phyloP scores from a whole-genome alignment of 2,888 invertebrate genomes.

The Allophyes oxyacanthae region DNA sequence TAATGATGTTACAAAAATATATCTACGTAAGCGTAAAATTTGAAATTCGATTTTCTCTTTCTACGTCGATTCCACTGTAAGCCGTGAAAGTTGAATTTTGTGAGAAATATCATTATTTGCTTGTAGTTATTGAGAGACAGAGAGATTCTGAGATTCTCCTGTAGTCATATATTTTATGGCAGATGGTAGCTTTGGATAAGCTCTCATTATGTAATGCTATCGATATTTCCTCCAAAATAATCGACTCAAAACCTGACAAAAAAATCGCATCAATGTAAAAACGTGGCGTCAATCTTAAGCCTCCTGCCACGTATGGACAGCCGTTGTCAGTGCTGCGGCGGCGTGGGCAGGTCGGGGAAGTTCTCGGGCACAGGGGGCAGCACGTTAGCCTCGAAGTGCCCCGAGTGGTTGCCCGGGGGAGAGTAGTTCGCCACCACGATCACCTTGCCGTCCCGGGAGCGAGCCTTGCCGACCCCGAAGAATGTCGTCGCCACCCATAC shows the following conservation, averaged over 20 bases:
- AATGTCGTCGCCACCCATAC: conserved; percentile 94
- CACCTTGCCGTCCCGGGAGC: conserved; percentile 93
- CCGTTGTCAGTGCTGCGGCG: conserved; percentile 80
- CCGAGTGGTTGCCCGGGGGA: conserved; percentile 94
- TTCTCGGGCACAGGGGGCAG: conserved; percentile 92
- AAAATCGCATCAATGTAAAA: conserved; percentile 26
- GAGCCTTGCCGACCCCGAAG: conserved; percentile 95
- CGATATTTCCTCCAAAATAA: neutral
- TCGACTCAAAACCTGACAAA: conserved; percentile 2
- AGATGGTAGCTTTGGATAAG: too few relatives aligned
- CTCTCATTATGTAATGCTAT: neutral
- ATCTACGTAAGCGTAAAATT: too few relatives aligned
- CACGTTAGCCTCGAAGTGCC: conserved; percentile 94
- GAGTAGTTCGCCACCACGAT: conserved; percentile 96
- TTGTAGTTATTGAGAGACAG: too few relatives aligned
- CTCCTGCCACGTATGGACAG: conserved; percentile 83
- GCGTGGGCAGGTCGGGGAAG: conserved; percentile 80
- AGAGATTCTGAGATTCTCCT: too few relatives aligned
- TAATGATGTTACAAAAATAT: too few relatives aligned
- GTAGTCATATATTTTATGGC: too few relatives aligned
- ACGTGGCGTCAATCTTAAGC: conserved; percentile 80
- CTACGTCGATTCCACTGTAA: too few relatives aligned
- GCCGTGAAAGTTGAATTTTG: too few relatives aligned
- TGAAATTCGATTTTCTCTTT: too few relatives aligned
- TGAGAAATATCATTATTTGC: too few relatives aligned